phyloP scores from a whole-genome alignment of 1,140 invertebrate species.

The Diachasmimorpha longicaudata region DNA sequence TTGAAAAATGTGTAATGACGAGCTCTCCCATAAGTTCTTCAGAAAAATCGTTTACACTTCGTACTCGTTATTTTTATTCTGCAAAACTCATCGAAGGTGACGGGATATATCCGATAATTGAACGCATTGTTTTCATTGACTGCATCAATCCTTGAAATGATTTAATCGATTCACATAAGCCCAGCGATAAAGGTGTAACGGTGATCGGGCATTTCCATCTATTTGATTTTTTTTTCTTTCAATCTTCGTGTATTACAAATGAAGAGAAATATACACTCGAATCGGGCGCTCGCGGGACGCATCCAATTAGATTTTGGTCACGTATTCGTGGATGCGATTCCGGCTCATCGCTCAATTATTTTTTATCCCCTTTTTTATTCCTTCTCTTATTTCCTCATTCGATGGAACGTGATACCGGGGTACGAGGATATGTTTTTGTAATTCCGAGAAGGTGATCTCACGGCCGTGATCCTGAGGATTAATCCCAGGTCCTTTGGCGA shows the following conservation, averaged over 20 bases:
- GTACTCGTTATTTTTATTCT: too few relatives aligned
- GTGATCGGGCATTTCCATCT: neutral
- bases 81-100: too few relatives aligned
- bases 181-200: conserved; percentile 3
- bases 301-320: conserved; percentile 28
- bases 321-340: conserved; percentile 13
- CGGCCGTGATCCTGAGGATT: neutral
- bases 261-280: too few relatives aligned
- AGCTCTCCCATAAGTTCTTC: too few relatives aligned
- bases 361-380: neutral
- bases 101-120: too few relatives aligned
- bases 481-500: neutral
- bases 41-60: too few relatives aligned
- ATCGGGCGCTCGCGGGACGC: neutral
- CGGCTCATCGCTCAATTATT: neutral
- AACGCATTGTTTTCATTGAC: too few relatives aligned
- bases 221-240: neutral
- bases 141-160: too few relatives aligned
- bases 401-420: neutral
- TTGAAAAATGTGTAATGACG: too few relatives aligned
- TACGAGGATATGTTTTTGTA: neutral
- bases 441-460: neutral
- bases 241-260: neutral
- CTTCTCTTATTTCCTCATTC: neutral
- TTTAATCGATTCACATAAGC: conserved; percentile 3